A percentile compares a stretch with the other conserved stretches of the same genome.
These are phyloP conservation scores for Nothura maculosa DNA, from an alignment of 2,797 vertebrate genomes.

Conservation along the genomic window DNA sequence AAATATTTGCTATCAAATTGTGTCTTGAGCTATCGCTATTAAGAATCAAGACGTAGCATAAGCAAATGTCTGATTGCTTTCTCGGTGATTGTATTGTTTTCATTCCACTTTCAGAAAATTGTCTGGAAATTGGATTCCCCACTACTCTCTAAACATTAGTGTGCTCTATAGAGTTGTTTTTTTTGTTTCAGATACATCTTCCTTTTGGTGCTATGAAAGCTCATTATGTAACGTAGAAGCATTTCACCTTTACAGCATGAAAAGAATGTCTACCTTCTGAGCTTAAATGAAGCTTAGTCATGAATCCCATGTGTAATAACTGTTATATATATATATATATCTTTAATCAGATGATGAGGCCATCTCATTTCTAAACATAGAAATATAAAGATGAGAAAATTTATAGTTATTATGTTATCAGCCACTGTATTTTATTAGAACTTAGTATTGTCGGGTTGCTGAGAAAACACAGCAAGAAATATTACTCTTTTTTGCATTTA, in stretches of 20 bases:
- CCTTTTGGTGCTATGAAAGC: conserved; percentile 11
- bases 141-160: conserved; percentile 23
- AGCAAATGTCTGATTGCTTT: conserved; percentile 68
- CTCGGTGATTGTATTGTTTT: conserved; percentile 69
- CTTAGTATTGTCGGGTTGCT: not conserved
- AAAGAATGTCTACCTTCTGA: not conserved
- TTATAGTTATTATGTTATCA: not conserved
- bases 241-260: not conserved
- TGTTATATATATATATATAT: not conserved
- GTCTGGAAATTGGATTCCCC: conserved; percentile 72
- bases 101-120: conserved; percentile 67
- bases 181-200: conserved; percentile 63
- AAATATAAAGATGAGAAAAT: not conserved
- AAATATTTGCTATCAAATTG: conserved; percentile 55
- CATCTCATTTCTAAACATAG: not conserved
- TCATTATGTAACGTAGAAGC: conserved; percentile 15
- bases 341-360: not conserved
- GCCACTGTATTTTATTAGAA: not conserved
- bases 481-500: not conserved
- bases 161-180: conserved; percentile 42
- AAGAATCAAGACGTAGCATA: conserved; percentile 71
- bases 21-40: conserved; percentile 68
- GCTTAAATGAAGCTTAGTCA: not conserved
- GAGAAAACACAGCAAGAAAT: not conserved
- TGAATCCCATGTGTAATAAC: not conserved